Percentiles rank a stretch among this genome's conserved stretches.
These are phyloP conservation scores for Pituophis catenifer DNA, from an alignment of 2,113 vertebrate species.

Conservation along the genomic window DNA sequence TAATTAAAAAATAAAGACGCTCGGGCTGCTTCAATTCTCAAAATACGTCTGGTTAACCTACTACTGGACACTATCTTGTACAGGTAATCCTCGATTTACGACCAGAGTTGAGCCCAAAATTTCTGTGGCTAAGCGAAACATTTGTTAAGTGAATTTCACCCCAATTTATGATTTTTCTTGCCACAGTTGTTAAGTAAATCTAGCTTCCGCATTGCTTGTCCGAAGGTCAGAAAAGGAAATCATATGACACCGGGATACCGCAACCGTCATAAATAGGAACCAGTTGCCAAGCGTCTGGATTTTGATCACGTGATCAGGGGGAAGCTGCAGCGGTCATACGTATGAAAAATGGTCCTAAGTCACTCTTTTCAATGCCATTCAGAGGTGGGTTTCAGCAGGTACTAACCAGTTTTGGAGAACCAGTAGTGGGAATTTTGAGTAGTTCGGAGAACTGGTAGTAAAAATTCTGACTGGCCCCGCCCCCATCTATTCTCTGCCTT, in stretches of 20 bases:
- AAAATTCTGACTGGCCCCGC: no score
- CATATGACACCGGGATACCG: not conserved
- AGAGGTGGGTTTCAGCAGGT: no score
- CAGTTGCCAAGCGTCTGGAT: not conserved
- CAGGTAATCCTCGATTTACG: not conserved
- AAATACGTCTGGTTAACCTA: not conserved
- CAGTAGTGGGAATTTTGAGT: no score
- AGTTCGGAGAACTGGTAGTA: no score
- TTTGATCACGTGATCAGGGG: not conserved
- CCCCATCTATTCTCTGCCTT: no score
- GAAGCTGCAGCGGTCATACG: not conserved
- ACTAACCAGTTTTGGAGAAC: no score
- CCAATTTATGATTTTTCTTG: not conserved
- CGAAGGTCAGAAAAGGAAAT: not conserved
- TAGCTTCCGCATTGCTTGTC: not conserved
- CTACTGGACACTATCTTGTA: not conserved
- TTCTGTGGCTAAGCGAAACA: not conserved
- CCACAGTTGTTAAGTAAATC: not conserved
- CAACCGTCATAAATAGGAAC: not conserved
- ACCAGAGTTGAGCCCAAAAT: not conserved
- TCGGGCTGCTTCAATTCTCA: not conserved
- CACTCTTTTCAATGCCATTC: not conserved
- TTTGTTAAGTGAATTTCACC: not conserved
- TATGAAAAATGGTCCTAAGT: not conserved
- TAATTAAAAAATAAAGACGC: not conserved